Evolutionary conservation across 2,888 invertebrate genomes (phyloP).

Genomic region (Xestia sexstrigata): DNA sequence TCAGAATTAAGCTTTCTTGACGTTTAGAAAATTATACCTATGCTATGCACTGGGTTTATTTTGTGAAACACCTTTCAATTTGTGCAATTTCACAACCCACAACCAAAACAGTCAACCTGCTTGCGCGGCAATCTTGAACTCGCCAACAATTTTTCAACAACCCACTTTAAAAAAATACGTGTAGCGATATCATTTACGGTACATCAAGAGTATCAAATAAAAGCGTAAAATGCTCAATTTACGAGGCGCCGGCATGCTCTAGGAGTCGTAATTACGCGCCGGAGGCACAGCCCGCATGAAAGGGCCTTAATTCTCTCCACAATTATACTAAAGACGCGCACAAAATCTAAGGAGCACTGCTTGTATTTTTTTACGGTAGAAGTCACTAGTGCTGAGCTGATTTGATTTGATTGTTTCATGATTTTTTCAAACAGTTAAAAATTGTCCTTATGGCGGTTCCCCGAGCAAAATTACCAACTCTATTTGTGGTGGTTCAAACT

Average conservation of each 20-base stretch:
- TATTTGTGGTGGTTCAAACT: no score
- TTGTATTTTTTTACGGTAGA: conserved; percentile 57
- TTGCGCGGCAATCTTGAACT: conserved; percentile 6
- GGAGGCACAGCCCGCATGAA: conserved; percentile 63
- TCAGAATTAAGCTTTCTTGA: no score
- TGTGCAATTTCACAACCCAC: not conserved
- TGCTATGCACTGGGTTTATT: not conserved
- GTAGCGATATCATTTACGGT: conserved; percentile 38
- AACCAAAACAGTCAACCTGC: not conserved
- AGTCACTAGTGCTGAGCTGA: conserved; percentile 11
- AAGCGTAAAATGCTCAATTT: conserved; percentile 56
- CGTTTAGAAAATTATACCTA: no score
- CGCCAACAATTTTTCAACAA: not conserved
- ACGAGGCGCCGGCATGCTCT: conserved; percentile 41
- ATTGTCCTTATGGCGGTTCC: not conserved
- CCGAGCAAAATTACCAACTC: no score
- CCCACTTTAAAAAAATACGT: conserved; percentile 28
- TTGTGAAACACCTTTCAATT: not conserved
- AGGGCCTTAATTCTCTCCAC: conserved; percentile 72
- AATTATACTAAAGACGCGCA: conserved; percentile 72
- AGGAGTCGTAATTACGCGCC: conserved; percentile 63
- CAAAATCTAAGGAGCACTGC: conserved; percentile 67
- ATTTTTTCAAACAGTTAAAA: not conserved
- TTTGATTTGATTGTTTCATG: not conserved
- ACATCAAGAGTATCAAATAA: conserved; percentile 59